Percentiles rank a stretch among this genome's conserved stretches.
phyloP scores from a whole-genome alignment of 2,797 vertebrate species.

The Alca torda region DNA sequence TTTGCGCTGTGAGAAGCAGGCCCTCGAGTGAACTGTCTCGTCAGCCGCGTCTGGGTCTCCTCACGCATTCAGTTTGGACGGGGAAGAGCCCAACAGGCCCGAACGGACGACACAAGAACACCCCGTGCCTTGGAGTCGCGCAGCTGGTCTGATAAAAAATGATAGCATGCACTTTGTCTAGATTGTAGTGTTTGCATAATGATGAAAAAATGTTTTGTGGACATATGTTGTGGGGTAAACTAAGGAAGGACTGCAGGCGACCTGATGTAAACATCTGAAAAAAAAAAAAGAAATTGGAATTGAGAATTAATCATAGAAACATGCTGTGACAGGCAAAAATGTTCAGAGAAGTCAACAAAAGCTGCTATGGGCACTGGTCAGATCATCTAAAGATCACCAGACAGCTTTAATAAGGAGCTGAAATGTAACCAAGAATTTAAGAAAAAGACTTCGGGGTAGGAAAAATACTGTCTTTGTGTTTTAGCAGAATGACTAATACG shows the following conservation, averaged over 20 bases:
- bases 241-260: neutral
- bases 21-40: neutral
- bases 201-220: neutral
- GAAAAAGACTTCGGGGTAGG: neutral
- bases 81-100: neutral
- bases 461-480: neutral
- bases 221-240: neutral
- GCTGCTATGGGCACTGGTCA: neutral
- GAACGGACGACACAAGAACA: neutral
- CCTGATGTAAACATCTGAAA: neutral
- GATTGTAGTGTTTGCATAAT: neutral
- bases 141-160: slow-evolving; percentile 1
- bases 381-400: neutral
- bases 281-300: neutral
- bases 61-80: neutral
- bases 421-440: neutral
- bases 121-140: neutral
- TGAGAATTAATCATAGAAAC: neutral
- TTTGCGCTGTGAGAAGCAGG: neutral
- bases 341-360: slow-evolving; percentile 33
- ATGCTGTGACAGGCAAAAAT: slow-evolving; percentile 4
- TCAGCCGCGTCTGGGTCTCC: slow-evolving; percentile 14
- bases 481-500: neutral
- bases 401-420: neutral
- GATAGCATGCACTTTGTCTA: neutral